Evolutionary conservation across 2,113 vertebrate genomes (phyloP).

Genomic region (Psephotus haematonotus): DNA sequence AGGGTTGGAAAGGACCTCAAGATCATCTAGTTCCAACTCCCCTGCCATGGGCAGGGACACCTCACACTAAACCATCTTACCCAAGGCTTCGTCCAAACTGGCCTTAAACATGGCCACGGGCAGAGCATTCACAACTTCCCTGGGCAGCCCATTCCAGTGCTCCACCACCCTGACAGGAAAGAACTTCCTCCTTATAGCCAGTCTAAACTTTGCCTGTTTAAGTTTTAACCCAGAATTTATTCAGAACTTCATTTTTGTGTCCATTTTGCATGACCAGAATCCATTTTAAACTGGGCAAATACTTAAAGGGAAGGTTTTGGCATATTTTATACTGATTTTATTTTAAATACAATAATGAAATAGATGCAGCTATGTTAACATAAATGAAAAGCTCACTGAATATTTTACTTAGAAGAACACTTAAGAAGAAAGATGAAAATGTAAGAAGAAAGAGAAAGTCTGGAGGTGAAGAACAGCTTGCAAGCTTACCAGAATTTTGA

Average conservation of each 20-base stretch:
- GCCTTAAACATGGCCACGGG: too few species aligned
- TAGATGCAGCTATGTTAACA: not conserved
- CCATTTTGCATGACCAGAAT: not conserved
- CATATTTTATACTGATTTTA: not conserved
- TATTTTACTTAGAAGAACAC: not conserved
- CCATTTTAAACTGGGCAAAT: not conserved
- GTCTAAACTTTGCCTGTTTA: too few species aligned
- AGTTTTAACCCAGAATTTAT: too few species aligned
- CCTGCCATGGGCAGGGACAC: too few species aligned
- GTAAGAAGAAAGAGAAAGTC: not conserved
- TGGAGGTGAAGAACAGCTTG: not conserved
- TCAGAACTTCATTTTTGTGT: not conserved
- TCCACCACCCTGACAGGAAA: too few species aligned
- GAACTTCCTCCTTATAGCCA: too few species aligned
- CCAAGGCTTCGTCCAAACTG: too few species aligned
- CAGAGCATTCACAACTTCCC: too few species aligned
- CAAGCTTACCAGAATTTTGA: not conserved
- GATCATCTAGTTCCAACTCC: too few species aligned
- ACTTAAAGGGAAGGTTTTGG: not conserved
- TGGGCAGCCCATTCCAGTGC: too few species aligned
- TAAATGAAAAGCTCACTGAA: not conserved
- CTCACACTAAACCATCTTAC: too few species aligned
- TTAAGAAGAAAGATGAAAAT: not conserved
- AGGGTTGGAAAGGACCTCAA: too few species aligned
- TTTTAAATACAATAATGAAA: not conserved